phyloP scores from a whole-genome alignment of 2,113 vertebrate genomes.

The Pteronura brasiliensis region DNA sequence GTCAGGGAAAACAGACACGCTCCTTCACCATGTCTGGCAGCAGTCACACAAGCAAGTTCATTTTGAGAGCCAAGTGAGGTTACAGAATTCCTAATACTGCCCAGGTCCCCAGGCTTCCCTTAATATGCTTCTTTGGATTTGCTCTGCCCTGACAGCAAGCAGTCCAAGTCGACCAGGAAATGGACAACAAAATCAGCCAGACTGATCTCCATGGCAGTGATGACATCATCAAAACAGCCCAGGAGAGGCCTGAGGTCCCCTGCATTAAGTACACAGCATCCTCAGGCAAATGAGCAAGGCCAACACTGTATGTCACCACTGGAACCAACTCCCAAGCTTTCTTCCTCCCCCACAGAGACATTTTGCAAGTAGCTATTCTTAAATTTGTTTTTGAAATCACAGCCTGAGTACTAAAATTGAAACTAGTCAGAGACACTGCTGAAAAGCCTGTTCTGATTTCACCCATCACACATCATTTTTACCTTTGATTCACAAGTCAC shows the following conservation, averaged over 20 bases:
- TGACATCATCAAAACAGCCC: constrained; percentile 74
- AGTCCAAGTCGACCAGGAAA: neutral
- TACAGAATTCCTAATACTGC: neutral
- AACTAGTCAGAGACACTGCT: neutral
- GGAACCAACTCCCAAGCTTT: constrained; percentile 19
- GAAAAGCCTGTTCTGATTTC: neutral
- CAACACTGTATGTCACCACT: neutral
- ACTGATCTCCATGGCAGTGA: constrained; percentile 38
- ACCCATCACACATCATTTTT: neutral
- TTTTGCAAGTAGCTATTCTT: constrained; percentile 63
- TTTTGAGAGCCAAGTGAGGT: neutral
- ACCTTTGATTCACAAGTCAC: neutral
- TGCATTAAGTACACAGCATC: neutral
- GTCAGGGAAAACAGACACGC: neutral
- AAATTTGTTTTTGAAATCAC: constrained; percentile 54
- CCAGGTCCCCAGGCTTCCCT: neutral
- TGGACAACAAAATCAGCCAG: constrained; percentile 48
- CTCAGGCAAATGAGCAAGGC: neutral
- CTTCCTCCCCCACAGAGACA: constrained; percentile 31
- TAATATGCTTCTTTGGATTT: neutral
- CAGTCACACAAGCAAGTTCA: neutral
- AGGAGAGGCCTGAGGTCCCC: constrained; percentile 9
- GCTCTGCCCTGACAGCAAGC: neutral
- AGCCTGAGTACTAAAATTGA: constrained; percentile 44
- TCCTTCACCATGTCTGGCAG: neutral